phyloP scores from a whole-genome alignment of 2,113 vertebrate genomes.

The Delphinapterus leucas region DNA sequence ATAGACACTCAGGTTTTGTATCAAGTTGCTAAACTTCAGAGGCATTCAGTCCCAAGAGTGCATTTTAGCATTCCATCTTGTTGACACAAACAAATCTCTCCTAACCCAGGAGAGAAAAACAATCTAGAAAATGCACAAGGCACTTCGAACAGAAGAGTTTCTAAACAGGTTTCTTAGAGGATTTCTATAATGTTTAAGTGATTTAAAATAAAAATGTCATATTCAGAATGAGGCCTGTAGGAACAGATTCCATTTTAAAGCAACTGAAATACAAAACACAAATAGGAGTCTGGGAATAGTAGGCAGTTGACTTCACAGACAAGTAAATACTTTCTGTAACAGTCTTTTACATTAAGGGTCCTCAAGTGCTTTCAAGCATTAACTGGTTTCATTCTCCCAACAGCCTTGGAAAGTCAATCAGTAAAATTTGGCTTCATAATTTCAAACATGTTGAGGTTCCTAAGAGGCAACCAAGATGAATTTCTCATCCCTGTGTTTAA shows the following conservation, averaged over 20 bases:
- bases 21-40: background rate
- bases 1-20: background rate
- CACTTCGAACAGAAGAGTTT: background rate
- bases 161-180: background rate
- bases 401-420: background rate
- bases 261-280: background rate
- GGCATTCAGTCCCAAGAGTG: background rate
- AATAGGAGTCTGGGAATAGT: background rate
- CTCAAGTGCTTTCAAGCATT: slow-evolving; percentile 48
- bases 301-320: slow-evolving; percentile 11
- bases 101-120: background rate
- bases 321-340: background rate
- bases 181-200: background rate
- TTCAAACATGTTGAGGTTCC: slow-evolving; percentile 26
- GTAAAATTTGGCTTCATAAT: slow-evolving; percentile 30
- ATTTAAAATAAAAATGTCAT: slow-evolving; percentile 29
- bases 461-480: background rate
- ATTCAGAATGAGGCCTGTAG: background rate
- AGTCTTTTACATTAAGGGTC: background rate
- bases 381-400: slow-evolving; percentile 33
- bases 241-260: background rate
- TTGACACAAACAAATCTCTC: slow-evolving; percentile 15
- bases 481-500: background rate
- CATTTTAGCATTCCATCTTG: background rate
- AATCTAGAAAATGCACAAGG: background rate